Conservation (phyloP, 1,140 invertebrate species). For the Adelges cooleyi region DNA sequence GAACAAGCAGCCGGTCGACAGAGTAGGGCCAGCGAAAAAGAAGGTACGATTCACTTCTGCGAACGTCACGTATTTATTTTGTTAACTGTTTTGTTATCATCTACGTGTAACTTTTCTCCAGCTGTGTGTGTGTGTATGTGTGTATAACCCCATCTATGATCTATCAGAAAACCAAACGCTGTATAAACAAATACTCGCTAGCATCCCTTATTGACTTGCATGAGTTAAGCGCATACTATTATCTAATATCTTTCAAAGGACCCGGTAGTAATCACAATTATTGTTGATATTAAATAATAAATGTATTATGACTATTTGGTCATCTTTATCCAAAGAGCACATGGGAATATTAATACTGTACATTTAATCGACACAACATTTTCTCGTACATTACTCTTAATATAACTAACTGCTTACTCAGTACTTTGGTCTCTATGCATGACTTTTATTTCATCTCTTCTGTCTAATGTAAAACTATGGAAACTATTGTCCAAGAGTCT, state of each 20-base stretch:
- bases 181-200: slow-evolving; percentile 3
- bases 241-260: not conserved
- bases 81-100: too few relatives aligned
- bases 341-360: not conserved
- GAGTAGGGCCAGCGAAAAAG: slow-evolving; percentile 65
- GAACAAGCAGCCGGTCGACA: slow-evolving; percentile 83
- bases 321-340: not conserved
- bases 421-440: slow-evolving; percentile 16
- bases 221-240: not conserved
- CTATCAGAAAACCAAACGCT: not conserved
- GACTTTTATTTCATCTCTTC: not conserved
- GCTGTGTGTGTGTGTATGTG: not conserved
- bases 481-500: slow-evolving; percentile 18
- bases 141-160: not conserved
- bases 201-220: slow-evolving; percentile 12
- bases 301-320: too few relatives aligned
- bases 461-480: not conserved
- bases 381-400: slow-evolving; percentile 18
- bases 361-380: not conserved
- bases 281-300: slow-evolving; percentile 2
- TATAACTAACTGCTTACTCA: slow-evolving; percentile 23
- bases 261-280: not conserved
- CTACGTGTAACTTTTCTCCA: too few relatives aligned
- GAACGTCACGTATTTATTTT: not conserved
- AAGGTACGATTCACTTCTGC: slow-evolving; percentile 53